phyloP scores from a whole-genome alignment of 2,113 vertebrate species.

The Neolamprologus ventralis region DNA sequence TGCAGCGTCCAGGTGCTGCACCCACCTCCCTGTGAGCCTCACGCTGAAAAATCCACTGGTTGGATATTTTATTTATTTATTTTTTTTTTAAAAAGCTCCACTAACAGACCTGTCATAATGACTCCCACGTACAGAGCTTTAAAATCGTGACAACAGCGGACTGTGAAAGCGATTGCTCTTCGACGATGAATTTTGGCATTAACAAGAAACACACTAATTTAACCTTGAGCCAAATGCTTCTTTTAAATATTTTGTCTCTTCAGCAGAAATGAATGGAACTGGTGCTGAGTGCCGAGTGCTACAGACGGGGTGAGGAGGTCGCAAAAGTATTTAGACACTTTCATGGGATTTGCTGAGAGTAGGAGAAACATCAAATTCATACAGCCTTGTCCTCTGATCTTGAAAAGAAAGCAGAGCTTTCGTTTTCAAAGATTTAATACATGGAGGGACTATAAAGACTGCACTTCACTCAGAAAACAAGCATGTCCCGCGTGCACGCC shows the following conservation, averaged over 20 bases:
- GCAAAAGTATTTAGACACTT: background rate
- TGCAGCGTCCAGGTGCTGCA: background rate
- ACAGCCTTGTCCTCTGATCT: background rate
- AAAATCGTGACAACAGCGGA: background rate
- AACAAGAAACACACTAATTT: background rate
- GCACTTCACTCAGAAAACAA: background rate
- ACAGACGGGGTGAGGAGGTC: background rate
- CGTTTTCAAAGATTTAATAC: background rate
- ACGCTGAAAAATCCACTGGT: background rate
- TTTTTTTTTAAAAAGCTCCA: background rate
- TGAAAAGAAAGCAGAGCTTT: background rate
- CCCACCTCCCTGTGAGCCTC: background rate
- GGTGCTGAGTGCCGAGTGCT: background rate
- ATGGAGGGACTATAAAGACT: background rate
- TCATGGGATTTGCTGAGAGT: background rate
- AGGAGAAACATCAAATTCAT: background rate
- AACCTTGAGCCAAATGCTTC: background rate
- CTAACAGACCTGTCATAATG: background rate
- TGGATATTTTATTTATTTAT: background rate
- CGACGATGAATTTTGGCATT: background rate
- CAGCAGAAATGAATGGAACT: background rate
- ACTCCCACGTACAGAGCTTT: background rate
- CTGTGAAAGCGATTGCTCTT: background rate
- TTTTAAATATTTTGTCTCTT: background rate
- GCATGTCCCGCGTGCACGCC: background rate